Evolutionary conservation across 2,888 invertebrate genomes (phyloP), one percentile per base, ranked within the genome.

Genomic region (Leptinotarsa haldemani): DNA sequence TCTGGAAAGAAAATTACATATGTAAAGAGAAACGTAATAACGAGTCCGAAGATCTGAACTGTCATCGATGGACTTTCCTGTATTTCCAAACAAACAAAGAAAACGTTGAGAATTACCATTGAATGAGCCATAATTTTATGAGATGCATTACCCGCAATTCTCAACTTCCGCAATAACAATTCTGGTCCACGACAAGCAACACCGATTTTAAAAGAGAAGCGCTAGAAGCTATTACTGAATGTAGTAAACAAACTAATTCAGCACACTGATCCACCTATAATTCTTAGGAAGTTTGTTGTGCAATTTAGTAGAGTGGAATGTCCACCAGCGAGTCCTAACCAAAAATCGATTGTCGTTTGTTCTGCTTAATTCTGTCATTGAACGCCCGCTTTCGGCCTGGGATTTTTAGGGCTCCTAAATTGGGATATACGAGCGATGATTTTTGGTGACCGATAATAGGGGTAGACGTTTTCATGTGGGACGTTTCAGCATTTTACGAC

Each of bases 161-260:
- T 61, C 30, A 16, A 30, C 61, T 40, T 40, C 61, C 61, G 74
- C 67, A 53, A 74, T 74, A 74, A 69, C 65, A 69, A 74, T 76
- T 76, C 72, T 70, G 74, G 66, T 74, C 40, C 71, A 74, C 72
- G 74, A 61, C 72, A 25, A 73, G 67, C 56, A 71, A 69, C 22
- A 53, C 53, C 30, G 50, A 71, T 66, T 74, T 67, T 65, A 53
- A 47, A 61, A 65, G 65, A 67, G 69, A 56, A 70, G 69, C 71
- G 71, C 64, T 65, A 61, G 63, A 50, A 52, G 74, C 74, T 70
- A 71, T 74, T 74, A 74, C 70, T 73, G 73, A 77, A 77, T 72
- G 75, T 65, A 75, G 77, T 77, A 77, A 77, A 75, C 77, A 77
- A 77, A 75, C 74, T 71, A 75, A 77, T 77, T 77, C 75, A 77